Evolutionary conservation across 2,797 vertebrate genomes (phyloP).

Genomic region (Peromyscus aztecus): DNA sequence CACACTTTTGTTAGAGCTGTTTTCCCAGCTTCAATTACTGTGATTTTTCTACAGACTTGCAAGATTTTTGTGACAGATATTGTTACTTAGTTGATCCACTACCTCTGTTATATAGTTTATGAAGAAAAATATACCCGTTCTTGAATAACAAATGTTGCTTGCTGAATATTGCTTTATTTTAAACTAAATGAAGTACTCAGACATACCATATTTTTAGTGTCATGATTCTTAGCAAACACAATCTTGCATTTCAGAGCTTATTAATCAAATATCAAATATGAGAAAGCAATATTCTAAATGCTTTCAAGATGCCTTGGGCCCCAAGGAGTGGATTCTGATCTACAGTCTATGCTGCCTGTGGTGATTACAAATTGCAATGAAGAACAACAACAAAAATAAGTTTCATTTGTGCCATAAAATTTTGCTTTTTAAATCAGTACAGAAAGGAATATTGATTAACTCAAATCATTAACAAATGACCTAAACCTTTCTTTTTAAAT

Average conservation of each 20-base stretch:
- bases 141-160: not conserved
- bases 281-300: not conserved
- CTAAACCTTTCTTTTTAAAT: not conserved
- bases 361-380: not conserved
- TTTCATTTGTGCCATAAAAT: not conserved
- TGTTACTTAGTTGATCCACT: not conserved
- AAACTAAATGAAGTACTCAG: not conserved
- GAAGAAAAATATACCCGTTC: not conserved
- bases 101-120: not conserved
- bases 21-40: not conserved
- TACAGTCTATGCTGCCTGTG: not conserved
- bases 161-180: not conserved
- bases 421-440: conserved; percentile 14
- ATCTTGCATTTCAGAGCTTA: not conserved
- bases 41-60: not conserved
- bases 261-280: not conserved
- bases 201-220: not conserved
- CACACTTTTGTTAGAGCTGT: not conserved
- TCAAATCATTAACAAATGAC: not conserved
- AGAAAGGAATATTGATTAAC: not conserved
- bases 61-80: not conserved
- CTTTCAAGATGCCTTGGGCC: not conserved
- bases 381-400: not conserved
- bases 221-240: not conserved
- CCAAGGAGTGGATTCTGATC: not conserved